Conservation (phyloP, 2,797 vertebrate genomes). For the Florisuga fusca region DNA sequence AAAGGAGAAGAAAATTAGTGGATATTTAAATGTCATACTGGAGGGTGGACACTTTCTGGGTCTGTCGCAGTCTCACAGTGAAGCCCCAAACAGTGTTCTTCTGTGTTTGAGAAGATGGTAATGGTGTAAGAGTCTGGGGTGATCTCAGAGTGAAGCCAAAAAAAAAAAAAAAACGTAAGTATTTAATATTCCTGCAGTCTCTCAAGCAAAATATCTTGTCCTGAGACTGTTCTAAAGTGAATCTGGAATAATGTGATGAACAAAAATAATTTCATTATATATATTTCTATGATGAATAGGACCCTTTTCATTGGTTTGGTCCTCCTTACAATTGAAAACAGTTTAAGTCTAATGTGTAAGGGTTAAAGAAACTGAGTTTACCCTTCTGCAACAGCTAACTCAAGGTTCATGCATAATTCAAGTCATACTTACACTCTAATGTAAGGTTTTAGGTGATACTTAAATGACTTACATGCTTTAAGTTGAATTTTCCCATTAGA, state of each 20-base stretch:
- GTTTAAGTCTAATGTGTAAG: not conserved
- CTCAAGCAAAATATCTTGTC: not conserved
- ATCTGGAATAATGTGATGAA: not conserved
- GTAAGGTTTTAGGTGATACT: constrained; percentile 34
- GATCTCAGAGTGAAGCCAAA: not conserved
- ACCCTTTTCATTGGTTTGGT: not conserved
- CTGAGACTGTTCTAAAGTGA: not conserved
- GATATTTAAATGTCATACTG: not conserved
- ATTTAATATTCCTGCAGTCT: not conserved
- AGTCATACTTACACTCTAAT: constrained; percentile 6
- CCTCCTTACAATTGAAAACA: not conserved
- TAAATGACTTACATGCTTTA: constrained; percentile 20
- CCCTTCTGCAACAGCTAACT: not conserved
- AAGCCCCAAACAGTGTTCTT: not conserved
- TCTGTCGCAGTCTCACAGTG: not conserved
- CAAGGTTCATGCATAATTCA: constrained; percentile 27
- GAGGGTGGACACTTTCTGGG: not conserved
- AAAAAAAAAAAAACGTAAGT: not conserved
- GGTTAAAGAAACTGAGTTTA: constrained; percentile 8
- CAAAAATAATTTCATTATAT: not conserved
- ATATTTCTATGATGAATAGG: not conserved
- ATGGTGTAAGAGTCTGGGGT: not conserved
- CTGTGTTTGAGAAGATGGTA: not conserved
- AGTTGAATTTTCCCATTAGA: constrained; percentile 12
- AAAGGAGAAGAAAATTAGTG: constrained; percentile 12